These are phyloP conservation scores for Nothoprocta pentlandii DNA, from an alignment of 2,113 vertebrate genomes.

Conservation along the genomic window DNA sequence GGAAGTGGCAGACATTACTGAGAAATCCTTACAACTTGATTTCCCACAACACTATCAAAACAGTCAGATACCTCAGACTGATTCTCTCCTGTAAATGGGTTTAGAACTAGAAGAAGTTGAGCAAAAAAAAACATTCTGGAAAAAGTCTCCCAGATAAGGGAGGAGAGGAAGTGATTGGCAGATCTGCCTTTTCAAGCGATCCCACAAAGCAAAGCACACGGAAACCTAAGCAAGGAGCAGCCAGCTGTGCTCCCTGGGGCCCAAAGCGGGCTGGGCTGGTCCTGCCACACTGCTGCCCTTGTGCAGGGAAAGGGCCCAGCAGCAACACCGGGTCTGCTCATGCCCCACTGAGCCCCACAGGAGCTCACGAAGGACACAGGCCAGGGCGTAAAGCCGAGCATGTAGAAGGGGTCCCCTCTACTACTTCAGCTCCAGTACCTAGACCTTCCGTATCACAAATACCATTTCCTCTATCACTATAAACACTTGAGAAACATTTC, in stretches of 20 bases:
- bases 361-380: background rate
- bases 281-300: background rate
- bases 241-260: background rate
- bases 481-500: background rate
- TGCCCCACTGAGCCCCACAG: background rate
- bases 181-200: background rate
- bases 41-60: background rate
- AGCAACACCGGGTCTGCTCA: background rate
- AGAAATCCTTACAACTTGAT: background rate
- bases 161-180: background rate
- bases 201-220: background rate
- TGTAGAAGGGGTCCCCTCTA: background rate
- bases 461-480: background rate
- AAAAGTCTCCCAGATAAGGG: background rate
- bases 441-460: background rate
- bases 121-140: background rate
- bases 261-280: background rate
- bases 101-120: background rate
- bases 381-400: background rate
- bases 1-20: background rate
- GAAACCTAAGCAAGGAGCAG: background rate
- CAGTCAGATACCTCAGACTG: background rate
- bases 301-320: background rate
- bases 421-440: background rate
- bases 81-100: background rate